phyloP scores from a whole-genome alignment of 2,113 vertebrate species.

The Hippocampus abdominalis region DNA sequence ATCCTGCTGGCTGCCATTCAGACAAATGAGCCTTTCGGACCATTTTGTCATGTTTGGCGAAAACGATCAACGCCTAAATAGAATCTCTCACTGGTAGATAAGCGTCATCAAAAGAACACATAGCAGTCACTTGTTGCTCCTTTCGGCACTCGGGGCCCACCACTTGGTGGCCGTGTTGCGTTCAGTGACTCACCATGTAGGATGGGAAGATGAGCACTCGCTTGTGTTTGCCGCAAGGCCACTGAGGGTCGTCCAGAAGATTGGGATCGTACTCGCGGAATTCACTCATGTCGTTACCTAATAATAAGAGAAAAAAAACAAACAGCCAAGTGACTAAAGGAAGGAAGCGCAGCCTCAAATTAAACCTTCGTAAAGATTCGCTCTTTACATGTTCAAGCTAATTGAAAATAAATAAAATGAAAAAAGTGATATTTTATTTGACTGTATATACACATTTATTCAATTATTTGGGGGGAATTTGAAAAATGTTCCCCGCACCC shows the following conservation, averaged over 20 bases:
- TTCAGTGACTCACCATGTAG: conserved; percentile 84
- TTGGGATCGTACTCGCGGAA: conserved; percentile 92
- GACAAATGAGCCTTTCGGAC: not conserved
- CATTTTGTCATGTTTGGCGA: not conserved
- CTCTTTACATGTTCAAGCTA: no score
- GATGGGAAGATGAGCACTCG: conserved; percentile 95
- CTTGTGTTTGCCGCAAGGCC: conserved; percentile 98
- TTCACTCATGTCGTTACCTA: conserved; percentile 90
- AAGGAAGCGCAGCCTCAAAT: no score
- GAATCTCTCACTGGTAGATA: not conserved
- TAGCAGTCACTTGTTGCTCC: conserved; percentile 10
- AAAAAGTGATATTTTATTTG: no score
- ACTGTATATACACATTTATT: no score
- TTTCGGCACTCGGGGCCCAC: not conserved
- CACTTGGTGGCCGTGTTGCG: not conserved
- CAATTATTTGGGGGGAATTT: no score
- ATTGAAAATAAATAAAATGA: no score
- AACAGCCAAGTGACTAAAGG: no score
- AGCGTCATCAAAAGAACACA: conserved; percentile 9
- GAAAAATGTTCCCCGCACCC: no score
- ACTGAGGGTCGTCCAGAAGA: conserved; percentile 96
- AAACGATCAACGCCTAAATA: not conserved
- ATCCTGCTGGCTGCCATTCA: conserved; percentile 15
- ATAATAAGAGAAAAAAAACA: not conserved
- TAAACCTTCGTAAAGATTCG: no score